Evolutionary conservation across 2,797 vertebrate species (phyloP).

Genomic region (Takifugu ocellatus): DNA sequence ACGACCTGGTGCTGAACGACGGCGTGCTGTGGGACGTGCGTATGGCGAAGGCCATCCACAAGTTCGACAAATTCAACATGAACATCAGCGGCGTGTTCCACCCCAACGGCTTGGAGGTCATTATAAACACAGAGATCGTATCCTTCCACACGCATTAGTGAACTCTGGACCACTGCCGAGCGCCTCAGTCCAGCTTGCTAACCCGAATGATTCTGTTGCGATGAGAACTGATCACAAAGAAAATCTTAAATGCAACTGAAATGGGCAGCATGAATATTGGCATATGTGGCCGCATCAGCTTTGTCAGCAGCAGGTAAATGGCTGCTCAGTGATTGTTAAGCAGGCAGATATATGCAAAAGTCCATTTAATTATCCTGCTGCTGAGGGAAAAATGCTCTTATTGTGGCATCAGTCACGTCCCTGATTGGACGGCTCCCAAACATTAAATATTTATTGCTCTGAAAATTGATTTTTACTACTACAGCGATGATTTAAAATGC

Average conservation of each 20-base stretch:
- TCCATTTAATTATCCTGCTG: slow-evolving; percentile 4
- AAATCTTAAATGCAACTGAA: no score
- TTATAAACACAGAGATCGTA: slow-evolving; percentile 99
- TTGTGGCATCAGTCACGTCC: slow-evolving; percentile 5
- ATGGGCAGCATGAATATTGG: no score
- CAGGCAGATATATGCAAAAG: background rate
- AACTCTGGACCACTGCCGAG: no score
- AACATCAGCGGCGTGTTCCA: slow-evolving; percentile 99
- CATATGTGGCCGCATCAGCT: no score
- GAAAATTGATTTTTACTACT: slow-evolving; percentile 32
- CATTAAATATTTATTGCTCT: slow-evolving; percentile 51
- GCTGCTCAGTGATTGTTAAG: no score
- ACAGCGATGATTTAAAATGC: slow-evolving; percentile 23
- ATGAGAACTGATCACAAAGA: no score
- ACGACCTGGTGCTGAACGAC: slow-evolving; percentile 97
- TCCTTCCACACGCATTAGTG: slow-evolving; percentile 68
- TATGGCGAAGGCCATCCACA: slow-evolving; percentile 95
- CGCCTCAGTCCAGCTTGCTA: no score
- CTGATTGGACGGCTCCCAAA: slow-evolving; percentile 17
- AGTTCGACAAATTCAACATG: slow-evolving; percentile 99
- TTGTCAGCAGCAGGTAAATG: no score
- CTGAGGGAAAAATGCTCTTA: background rate
- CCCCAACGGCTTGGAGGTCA: slow-evolving; percentile 94
- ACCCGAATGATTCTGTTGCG: no score
- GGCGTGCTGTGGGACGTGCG: slow-evolving; percentile 98